Evolutionary conservation across 2,888 invertebrate species (phyloP), one percentile per base, ranked within the genome.

Genomic region (Yponomeuta evonymella): DNA sequence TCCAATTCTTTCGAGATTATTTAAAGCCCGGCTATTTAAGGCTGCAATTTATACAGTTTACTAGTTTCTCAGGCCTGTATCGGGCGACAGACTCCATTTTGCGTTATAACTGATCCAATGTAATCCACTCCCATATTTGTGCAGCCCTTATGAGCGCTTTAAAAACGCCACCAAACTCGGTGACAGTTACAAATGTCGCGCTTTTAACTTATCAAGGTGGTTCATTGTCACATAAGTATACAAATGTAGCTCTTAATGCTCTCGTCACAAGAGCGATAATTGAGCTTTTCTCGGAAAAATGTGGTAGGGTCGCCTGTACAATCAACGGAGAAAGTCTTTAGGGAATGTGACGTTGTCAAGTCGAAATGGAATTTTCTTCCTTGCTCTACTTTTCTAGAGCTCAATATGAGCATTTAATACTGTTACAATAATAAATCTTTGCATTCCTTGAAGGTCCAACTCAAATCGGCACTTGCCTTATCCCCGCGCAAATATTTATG

Each of bases 381-480:
- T 36, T n/a, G n/a, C 33, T 9, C 8, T 36, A 48, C 23, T 67
- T 67, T 29, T 30, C 6, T 73, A 73, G 72, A 74, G 72, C 70
- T 72, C 68, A 73, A 71, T 58, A 58, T 63, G 72, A 71, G 69
- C 68, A 70, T 72, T 71, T 73, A 72, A 72, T 65, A 64, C 72
- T 70, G 71, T 71, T 74, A 76, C 74, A 73, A 74, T 74, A 77
- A 81, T 77, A 78, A 81, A 81, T 81, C 75, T 75, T 72, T 75
- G 75, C 78, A 79, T 77, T 79, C 76, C 76, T 70, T 69, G 23
- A 72, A 71, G 64, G 63, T 73, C 15, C 72, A 71, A 74, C 75
- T 73, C 74, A 75, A 76, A 75, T 74, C 73, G 73, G 73, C 73
- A 75, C 72, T 15, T 58, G 15, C 3, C 15, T 58, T 43, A 1